Base-by-base conservation (phyloP, 1,140 invertebrate genomes). In the Piezodorus guildinii region DNA sequence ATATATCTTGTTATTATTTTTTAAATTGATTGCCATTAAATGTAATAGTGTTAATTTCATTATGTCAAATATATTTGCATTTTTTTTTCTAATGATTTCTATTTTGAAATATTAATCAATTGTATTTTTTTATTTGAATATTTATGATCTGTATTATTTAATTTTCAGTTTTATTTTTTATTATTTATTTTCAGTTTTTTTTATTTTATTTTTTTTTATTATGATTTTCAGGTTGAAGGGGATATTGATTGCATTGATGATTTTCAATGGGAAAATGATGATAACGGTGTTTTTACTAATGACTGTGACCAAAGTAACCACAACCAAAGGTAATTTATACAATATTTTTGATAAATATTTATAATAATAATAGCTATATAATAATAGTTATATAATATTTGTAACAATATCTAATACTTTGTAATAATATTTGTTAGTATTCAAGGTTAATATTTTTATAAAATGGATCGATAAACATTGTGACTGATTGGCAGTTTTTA, bases 171-270 rank as follows among this genome's bases (percentile, higher is more conserved):
- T n/a, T 6, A 49, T 6, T 10, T 12, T 39, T 10, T 39, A 10
- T 10, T 56, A 5, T 52, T 52, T 52, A 17, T 56, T 56, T 56
- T 56, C 16, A 10, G 3, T 46, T 46, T 6, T 30, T 30, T 10
- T 39, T 39, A 49, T n/a, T 49, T 39, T 39, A 39, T 39, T 19
- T 19, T 56, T 9, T 56, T 56, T 56, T 19, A 27, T 56, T 15
- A 8, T n/a, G 6, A 17, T 19, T 46, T 49, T 16, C 54, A 64
- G 62, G 10, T 27, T 19, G 62, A 64, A 21, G 62, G 62, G 19
- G 62, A 64, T 1, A 23, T 44, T 8, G 62, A 64, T 19, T 58
- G 52, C 17, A 45, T 58, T 27, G 62, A 64, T 19, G 62, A 64
- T 30, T 23, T 58, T 3, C 51, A 39, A 17, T 64, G 62, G 62